Conservation (phyloP, 2,888 invertebrate species). For the Itoplectis maculator region DNA sequence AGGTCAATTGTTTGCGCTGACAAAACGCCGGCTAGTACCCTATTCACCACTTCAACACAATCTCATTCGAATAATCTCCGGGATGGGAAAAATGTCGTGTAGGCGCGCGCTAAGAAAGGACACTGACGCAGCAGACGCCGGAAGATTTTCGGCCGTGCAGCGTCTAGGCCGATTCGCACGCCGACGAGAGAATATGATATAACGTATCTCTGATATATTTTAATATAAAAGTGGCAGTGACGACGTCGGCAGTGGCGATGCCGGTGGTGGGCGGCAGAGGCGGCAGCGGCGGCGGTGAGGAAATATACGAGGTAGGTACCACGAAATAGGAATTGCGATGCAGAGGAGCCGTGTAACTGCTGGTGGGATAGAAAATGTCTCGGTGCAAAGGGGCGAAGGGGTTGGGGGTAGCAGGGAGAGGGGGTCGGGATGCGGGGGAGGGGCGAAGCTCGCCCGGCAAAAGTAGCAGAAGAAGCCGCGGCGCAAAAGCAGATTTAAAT, state of each 20-base stretch:
- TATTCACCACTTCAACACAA: no score
- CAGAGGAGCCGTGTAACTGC: constrained; percentile 35
- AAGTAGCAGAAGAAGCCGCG: constrained; percentile 35
- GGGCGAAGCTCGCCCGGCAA: neutral
- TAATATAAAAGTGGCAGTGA: constrained; percentile 17
- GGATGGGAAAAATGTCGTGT: no score
- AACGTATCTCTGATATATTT: constrained; percentile 47
- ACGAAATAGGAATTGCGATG: constrained; percentile 25
- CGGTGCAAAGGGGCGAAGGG: constrained; percentile 14
- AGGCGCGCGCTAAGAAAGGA: no score
- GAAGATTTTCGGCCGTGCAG: neutral
- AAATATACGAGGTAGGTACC: constrained; percentile 13
- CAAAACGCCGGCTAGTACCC: no score
- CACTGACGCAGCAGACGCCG: neutral
- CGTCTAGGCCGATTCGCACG: neutral
- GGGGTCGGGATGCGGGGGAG: no score
- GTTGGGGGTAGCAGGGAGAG: neutral
- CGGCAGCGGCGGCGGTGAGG: no score
- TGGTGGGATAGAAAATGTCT: constrained; percentile 32
- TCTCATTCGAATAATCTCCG: no score
- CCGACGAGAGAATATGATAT: constrained; percentile 2
- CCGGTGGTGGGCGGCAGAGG: no score
- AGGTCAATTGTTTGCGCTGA: no score
- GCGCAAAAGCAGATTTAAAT: constrained; percentile 53
- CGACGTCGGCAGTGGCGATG: no score